Evolutionary conservation across 2,797 vertebrate species (phyloP), one percentile per base, ranked within the genome.

Genomic region (Caiman crocodilus): DNA sequence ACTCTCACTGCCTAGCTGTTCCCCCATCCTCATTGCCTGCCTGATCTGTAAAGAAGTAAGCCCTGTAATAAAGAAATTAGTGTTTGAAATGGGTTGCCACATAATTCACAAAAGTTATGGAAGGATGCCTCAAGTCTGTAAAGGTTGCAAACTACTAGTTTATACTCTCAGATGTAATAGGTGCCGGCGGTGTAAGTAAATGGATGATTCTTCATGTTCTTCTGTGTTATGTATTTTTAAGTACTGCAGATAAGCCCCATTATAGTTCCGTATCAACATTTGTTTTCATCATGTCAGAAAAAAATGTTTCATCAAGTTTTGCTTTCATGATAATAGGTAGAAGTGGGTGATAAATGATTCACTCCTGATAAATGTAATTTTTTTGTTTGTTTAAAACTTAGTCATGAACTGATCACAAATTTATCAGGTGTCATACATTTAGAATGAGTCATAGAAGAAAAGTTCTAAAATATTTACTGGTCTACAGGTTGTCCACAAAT

Each of bases 401-500:
- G 5, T 2, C 7, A 23, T 65, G 5, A n/a, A 59, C 21, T 58
- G 6, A 55, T 69, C 7, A 6, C 21, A 3, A 32, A 63, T 90
- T 76, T 23, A 1, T 26, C 5, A 14, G 21, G 16, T 79, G 1
- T 6, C 79, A 85, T 71, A 17, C 59, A 64, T 4, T 69, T 32
- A 84, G 30, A 79, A 32, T 56, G 80, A 63, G 79, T 90, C 9
- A 81, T 2, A 50, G 1, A 1, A 71, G 59, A 86, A n/a, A 71
- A 13, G 0, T 1, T 74, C 2, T 2, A 3, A 4, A 71, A 4
- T 32, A 67, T 61, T 77, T 28, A 0, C 3, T 74, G 75, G 81
- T 56, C 58, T 25, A n/a, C 23, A n/a, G 1, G 14, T 8, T 6
- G 0, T 1, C 42, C 42, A 42, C 42, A 42, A 42, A 10, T 42